Evolutionary conservation across 2,797 vertebrate genomes (phyloP), one percentile per base, ranked within the genome.

Genomic region (Pseudochromis fuscus): DNA sequence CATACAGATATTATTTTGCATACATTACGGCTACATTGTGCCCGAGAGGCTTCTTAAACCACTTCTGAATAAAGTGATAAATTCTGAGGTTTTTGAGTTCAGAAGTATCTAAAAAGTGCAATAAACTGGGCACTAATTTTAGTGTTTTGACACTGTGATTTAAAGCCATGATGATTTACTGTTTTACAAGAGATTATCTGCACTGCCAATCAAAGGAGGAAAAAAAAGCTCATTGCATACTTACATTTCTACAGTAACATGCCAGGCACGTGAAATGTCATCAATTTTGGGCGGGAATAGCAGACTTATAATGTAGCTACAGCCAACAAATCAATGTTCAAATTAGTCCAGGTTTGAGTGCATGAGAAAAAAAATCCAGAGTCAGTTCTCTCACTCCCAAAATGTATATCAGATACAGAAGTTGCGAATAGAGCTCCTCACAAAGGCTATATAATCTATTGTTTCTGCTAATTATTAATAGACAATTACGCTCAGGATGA

Each of bases 261-360:
- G 19, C 21, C 45, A 33, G 51, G 60, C 59, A 64, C 0, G 66
- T 88, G 71, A 83, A 87, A 78, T 85, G 88, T 81, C 84, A 87
- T 77, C 68, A 74, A 78, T 84, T 90, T 91, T 92, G 89, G 90
- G 91, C 85, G 89, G 89, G 90, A 88, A 83, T 87, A 87, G 81
- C 16, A 19, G 53, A 67, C 79, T 86, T 86, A 71, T 67, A 83
- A 79, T 89, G 75, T 55, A 83, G 76, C 52, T 63, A 76, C 69
- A 85, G 87, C 69, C 85, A 42, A 78, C 81, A 89, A 89, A 90
- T 85, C 87, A 90, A 82, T 85, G 79, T 70, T 83, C 75, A 86
- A 85, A 91, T 91, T 77, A 63, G 83, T 77, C 67, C 56, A 71
- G 72, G 77, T 82, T 84, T 75, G 72, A 85, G 73, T 74, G 52